A percentile compares a stretch with the other conserved stretches of the same genome.
These are phyloP conservation scores for Oegoconia quadripuncta DNA, from an alignment of 2,888 invertebrate species.

Conservation along the genomic window DNA sequence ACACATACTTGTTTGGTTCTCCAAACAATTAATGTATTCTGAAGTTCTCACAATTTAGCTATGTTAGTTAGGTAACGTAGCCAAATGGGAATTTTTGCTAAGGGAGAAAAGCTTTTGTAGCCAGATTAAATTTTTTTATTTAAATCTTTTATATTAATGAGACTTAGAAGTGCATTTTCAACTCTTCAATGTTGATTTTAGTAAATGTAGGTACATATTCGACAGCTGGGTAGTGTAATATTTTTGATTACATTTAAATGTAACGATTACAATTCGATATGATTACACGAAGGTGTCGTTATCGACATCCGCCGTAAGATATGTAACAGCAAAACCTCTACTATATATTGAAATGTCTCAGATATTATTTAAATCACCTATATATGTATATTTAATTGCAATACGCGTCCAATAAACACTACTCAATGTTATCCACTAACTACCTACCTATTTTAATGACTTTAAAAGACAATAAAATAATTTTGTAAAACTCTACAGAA, in stretches of 20 bases:
- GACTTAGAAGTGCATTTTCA: too few species aligned
- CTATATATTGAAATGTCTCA: conserved; percentile 36
- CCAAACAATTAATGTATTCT: too few species aligned
- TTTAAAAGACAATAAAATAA: conserved; percentile 64
- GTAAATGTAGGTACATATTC: conserved; percentile 7
- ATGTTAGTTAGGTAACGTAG: too few species aligned
- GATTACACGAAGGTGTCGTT: conserved; percentile 15
- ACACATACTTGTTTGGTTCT: too few species aligned
- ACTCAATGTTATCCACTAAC: conserved; percentile 53
- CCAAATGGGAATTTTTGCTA: too few species aligned
- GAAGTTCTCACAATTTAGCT: too few species aligned
- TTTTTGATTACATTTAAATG: conserved; percentile 11
- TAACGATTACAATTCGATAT: conserved; percentile 34
- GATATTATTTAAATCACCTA: conserved; percentile 52
- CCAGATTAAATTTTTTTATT: too few species aligned
- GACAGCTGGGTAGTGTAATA: conserved; percentile 10
- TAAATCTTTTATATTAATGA: too few species aligned
- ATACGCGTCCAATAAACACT: conserved; percentile 55
- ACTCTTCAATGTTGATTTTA: too few species aligned
- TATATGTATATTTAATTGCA: conserved; percentile 37
- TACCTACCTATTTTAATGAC: conserved; percentile 55
- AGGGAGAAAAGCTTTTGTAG: too few species aligned
- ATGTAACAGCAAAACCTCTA: conserved; percentile 53
- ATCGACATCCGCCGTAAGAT: conserved; percentile 33
- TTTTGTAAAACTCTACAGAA: conserved; percentile 70